Percentiles rank a stretch among this genome's conserved stretches.
Conservation (phyloP, 2,113 vertebrate species). For the Solea senegalensis region DNA sequence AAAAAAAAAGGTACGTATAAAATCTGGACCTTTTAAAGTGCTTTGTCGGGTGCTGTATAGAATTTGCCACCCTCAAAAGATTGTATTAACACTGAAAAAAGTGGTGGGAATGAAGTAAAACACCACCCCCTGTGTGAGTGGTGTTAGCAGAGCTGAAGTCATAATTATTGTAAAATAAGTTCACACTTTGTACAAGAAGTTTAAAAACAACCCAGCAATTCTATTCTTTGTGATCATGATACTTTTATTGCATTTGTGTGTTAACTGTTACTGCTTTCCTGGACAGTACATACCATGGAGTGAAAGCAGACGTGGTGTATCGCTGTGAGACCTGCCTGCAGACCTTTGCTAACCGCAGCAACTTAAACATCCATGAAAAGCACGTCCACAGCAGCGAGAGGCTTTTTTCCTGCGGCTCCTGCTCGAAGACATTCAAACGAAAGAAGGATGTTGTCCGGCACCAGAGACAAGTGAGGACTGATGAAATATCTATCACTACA, state of each 20-base stretch:
- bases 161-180: too few species aligned
- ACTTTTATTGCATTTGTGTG: background rate
- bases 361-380: slow-evolving; percentile 93
- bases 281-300: slow-evolving; percentile 84
- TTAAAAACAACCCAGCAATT: too few species aligned
- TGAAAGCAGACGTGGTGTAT: slow-evolving; percentile 83
- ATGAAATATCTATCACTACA: rapidly evolving
- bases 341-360: slow-evolving; percentile 96
- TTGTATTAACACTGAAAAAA: too few species aligned
- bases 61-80: too few species aligned
- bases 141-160: too few species aligned
- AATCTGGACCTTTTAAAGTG: too few species aligned
- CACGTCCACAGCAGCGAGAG: slow-evolving; percentile 95
- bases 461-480: slow-evolving; percentile 81
- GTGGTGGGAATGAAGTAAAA: too few species aligned
- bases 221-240: too few species aligned
- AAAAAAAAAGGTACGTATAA: too few species aligned
- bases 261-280: slow-evolving; percentile 57
- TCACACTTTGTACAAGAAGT: too few species aligned
- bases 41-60: too few species aligned
- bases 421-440: slow-evolving; percentile 94
- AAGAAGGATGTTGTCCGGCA: slow-evolving; percentile 96
- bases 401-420: slow-evolving; percentile 89
- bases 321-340: slow-evolving; percentile 91
- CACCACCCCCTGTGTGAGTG: too few species aligned